A percentile compares a stretch with the other conserved stretches of the same genome.
phyloP scores from a whole-genome alignment of 2,113 vertebrate genomes.

The Drymodes brunneopygia region DNA sequence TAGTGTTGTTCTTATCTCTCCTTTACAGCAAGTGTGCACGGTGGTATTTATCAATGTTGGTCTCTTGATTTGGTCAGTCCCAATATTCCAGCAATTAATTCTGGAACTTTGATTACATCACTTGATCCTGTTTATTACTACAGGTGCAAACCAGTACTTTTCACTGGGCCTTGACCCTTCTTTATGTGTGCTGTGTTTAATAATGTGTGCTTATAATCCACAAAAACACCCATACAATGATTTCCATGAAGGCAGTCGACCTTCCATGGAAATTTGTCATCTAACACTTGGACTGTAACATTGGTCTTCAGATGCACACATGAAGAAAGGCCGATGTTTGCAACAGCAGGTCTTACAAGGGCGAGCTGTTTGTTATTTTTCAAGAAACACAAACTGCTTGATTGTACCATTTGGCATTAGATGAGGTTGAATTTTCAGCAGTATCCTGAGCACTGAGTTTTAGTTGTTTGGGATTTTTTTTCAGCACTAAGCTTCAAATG shows the following conservation, averaged over 20 bases:
- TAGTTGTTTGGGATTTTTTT: background rate
- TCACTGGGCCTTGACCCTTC: background rate
- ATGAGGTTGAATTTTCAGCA: background rate
- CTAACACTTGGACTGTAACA: background rate
- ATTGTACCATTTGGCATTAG: background rate
- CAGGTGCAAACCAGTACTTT: background rate
- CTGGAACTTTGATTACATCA: background rate
- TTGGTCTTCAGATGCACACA: background rate
- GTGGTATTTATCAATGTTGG: background rate
- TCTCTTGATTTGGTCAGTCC: background rate
- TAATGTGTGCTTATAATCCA: background rate
- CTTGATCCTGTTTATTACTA: background rate
- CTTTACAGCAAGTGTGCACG: background rate
- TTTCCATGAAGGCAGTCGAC: background rate
- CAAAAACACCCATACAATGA: background rate
- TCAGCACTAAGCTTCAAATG: background rate
- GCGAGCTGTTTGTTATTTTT: background rate
- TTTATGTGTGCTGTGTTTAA: background rate
- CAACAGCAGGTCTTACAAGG: background rate
- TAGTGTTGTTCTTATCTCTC: background rate
- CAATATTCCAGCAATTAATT: conserved; percentile 7
- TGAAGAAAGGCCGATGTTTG: background rate
- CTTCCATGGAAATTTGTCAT: background rate
- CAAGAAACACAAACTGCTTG: background rate
- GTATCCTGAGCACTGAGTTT: background rate